Base-by-base conservation (phyloP, 2,888 invertebrate genomes). In the Bursaphelenchus okinawaensis region DNA sequence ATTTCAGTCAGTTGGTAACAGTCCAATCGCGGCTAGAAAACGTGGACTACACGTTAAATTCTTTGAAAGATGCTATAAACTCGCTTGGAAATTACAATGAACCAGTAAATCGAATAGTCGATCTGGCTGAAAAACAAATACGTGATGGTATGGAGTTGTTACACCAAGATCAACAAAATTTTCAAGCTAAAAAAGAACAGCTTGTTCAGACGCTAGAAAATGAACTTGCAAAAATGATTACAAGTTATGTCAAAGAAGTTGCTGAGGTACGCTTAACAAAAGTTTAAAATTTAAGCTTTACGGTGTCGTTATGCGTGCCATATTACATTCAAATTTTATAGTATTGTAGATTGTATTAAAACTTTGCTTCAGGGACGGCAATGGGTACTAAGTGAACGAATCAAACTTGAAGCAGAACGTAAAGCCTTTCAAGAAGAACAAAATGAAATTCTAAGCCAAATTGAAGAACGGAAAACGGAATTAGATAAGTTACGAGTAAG, bases 401-500 rank as follows among this genome's bases (percentile, higher is more conserved):
- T 62, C 19, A 29, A 65, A 31, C 9, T 72, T 9, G 40, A 40
- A 7, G 61, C 59, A 3, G 72, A 76, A 52, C 56, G 63, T 7
- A 20, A 28, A 26, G 75, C 75, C 26, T 72, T 72, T 27, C 75
- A 72, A 68, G 66, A 72, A 20, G 75, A 75, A 40, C 75, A 72
- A 54, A 24, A 51, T n/a, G 58, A 27, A 8, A 63, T 72, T 51
- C 27, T 76, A 28, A 51, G 58, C 9, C 50, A 60, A 24, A 65
- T 72, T 7, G 75, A 72, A 52, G 31, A 68, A 12, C 61, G 63
- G 50, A 71, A 58, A 55, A 55, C 26, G 12, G 75, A 75, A 58
- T 26, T 72, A 6, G 73, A 72, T 23, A 26, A 29, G 50, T 26
- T 26, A 23, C 54, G 55, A 62, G 62, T 62, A 60, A 16, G 27